Base-by-base conservation (phyloP, 1,140 invertebrate genomes). In the Ptiloglossa arizonensis region DNA sequence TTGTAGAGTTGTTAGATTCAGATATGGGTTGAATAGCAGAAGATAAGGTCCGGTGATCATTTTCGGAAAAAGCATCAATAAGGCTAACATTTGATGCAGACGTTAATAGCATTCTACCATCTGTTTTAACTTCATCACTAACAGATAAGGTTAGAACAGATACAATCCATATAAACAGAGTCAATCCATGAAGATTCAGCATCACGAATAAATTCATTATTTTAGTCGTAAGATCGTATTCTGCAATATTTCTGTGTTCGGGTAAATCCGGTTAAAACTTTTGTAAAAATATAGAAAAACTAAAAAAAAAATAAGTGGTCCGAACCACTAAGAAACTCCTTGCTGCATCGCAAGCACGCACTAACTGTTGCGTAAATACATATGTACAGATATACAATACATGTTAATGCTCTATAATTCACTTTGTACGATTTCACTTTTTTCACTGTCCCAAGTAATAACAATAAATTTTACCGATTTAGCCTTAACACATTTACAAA, bases 231-330 rank as follows among this genome's bases (percentile, higher is more conserved):
- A 22, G 22, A 69, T 29, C 54, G 9, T 63, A 46, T 56, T 74
- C 41, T 22, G 2, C 17, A 9, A 70, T 38, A 24, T 6, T 29
- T 19, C 0, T 48, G 11, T 13, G 46, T n/a, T 38, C 8, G 13
- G 11, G 22, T 72, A 48, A 35, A 29, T 46, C 29, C 32, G 50
- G 17, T 24, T 46, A 75, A 81, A 86, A 82, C 71, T 63, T 60
- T 67, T 69, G 35, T 50, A 86, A 87, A 86, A 79, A 81, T 76
- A 85, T 84, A 85, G 56, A 83, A 81, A 86, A 81, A 81, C 60
- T 79, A 79, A 83, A 48, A 81, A 86, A 84, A 82, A 85, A 81
- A 63, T 70, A 73, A 87, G 81, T 81, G 79, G 79, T 17, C 52
- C 48, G 29, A 70, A 80, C 81, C 70, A 86, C 74, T 62, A 73